phyloP scores from a whole-genome alignment of 1,140 invertebrate species.

The Tetramorium alpestre region DNA sequence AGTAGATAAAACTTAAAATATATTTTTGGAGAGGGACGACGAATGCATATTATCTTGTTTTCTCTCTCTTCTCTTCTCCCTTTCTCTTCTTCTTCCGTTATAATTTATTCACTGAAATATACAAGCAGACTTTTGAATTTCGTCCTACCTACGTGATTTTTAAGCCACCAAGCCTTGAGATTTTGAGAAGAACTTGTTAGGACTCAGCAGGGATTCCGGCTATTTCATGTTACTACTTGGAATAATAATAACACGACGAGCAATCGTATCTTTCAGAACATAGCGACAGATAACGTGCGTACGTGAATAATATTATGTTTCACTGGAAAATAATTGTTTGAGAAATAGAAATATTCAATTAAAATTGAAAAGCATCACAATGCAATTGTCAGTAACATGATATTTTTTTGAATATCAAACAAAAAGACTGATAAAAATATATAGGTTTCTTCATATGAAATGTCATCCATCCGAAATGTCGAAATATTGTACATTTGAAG shows the following conservation, averaged over 20 bases:
- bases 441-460: neutral
- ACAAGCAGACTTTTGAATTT: constrained; percentile 62
- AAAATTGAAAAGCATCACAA: neutral
- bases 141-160: constrained; percentile 67
- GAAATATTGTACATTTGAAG: constrained; percentile 26
- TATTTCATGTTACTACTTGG: constrained; percentile 69
- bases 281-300: constrained; percentile 67
- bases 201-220: constrained; percentile 61
- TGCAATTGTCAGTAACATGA: neutral
- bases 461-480: neutral
- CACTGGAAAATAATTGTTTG: neutral
- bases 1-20: neutral
- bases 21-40: neutral
- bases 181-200: constrained; percentile 70
- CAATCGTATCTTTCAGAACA: constrained; percentile 53
- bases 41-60: neutral
- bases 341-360: neutral
- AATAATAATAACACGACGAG: constrained; percentile 64
- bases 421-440: neutral
- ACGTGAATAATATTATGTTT: constrained; percentile 47
- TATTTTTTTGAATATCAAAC: neutral
- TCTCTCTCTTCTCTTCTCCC: neutral
- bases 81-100: constrained; percentile 16
- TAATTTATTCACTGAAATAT: constrained; percentile 64
- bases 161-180: constrained; percentile 52